phyloP scores from a whole-genome alignment of 2,888 invertebrate genomes.

The Margaritifera margaritifera region DNA sequence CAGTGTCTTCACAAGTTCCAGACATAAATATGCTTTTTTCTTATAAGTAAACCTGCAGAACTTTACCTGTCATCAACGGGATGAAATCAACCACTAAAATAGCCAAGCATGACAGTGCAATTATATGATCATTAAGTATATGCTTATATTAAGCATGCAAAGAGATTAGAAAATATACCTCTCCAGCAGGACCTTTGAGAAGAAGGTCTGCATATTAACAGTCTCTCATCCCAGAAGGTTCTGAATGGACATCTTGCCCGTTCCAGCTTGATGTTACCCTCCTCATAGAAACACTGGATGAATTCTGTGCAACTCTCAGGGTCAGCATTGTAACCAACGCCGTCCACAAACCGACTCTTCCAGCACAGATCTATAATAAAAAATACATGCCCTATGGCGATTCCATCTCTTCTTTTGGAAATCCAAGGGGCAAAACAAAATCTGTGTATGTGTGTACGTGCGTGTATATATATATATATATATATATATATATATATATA shows the following conservation, averaged over 20 bases:
- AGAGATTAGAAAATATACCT: slow-evolving; percentile 20
- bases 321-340: slow-evolving; percentile 32
- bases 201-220: slow-evolving; percentile 31
- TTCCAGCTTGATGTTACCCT: slow-evolving; percentile 23
- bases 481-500: too few relatives aligned
- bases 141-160: neutral
- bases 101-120: too few relatives aligned
- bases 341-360: slow-evolving; percentile 34
- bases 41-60: too few relatives aligned
- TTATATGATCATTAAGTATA: too few relatives aligned
- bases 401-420: too few relatives aligned
- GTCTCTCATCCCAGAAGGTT: slow-evolving; percentile 39
- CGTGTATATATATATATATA: too few relatives aligned
- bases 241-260: slow-evolving; percentile 37
- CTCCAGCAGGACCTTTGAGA: slow-evolving; percentile 24
- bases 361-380: slow-evolving; percentile 30
- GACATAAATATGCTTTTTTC: too few relatives aligned
- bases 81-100: too few relatives aligned
- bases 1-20: too few relatives aligned
- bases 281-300: slow-evolving; percentile 32
- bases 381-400: neutral
- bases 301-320: slow-evolving; percentile 44
- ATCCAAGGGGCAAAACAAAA: too few relatives aligned
- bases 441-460: too few relatives aligned
- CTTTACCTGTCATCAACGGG: too few relatives aligned